Evolutionary conservation across 2,888 invertebrate genomes (phyloP).

Genomic region (Lutraria lutraria): DNA sequence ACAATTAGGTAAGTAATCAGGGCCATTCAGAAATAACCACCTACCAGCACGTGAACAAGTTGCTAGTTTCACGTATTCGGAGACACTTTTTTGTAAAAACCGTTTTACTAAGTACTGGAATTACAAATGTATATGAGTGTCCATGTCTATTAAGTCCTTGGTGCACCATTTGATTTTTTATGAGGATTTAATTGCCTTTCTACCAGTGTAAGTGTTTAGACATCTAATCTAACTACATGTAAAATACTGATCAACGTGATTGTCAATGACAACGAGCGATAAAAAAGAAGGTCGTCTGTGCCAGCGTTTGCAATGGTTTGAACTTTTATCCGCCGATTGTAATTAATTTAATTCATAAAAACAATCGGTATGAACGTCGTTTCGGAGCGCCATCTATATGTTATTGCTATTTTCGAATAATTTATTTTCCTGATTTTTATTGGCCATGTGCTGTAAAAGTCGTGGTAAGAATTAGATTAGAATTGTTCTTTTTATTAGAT

Average conservation of each 20-base stretch:
- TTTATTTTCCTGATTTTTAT: conserved; percentile 11
- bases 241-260: background rate
- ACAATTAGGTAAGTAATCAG: conserved; percentile 1
- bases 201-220: background rate
- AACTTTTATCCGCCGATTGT: background rate
- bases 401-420: conserved; percentile 2
- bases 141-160: no score
- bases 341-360: conserved; percentile 10
- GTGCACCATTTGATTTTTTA: background rate
- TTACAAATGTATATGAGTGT: no score
- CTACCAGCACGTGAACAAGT: background rate
- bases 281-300: background rate
- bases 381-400: background rate
- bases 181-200: background rate
- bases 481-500: background rate
- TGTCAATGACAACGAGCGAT: background rate
- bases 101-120: no score
- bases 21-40: background rate
- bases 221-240: background rate
- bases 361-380: background rate
- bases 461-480: background rate
- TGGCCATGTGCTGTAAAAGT: background rate
- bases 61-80: no score
- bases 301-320: background rate
- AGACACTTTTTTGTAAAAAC: no score